Evolutionary conservation across 2,797 vertebrate genomes (phyloP).

Genomic region (Manis javanica): DNA sequence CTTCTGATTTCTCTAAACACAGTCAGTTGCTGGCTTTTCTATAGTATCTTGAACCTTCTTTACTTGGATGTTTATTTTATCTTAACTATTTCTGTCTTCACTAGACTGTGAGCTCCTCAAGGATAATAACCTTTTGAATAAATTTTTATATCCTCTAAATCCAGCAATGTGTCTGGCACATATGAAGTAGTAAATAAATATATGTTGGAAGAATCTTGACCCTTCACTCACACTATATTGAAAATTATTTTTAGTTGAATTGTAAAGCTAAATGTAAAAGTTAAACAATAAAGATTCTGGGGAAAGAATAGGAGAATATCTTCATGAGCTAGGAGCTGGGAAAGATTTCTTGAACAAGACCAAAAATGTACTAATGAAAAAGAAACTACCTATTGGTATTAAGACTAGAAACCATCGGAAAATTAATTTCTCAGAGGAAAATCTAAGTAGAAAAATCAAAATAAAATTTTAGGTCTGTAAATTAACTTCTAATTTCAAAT

Average conservation of each 20-base stretch:
- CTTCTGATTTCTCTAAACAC: neutral
- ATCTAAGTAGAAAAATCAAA: neutral
- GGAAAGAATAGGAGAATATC: neutral
- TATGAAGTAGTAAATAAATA: neutral
- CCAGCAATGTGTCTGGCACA: neutral
- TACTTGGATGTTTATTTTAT: neutral
- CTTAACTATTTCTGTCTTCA: conserved; percentile 29
- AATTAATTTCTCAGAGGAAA: conserved; percentile 34
- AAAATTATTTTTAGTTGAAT: neutral
- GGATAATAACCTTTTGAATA: neutral
- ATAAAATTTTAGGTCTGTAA: conserved; percentile 18
- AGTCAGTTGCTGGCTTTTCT: conserved; percentile 4
- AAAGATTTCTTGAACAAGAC: neutral
- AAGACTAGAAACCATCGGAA: neutral
- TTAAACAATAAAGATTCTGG: conserved; percentile 8
- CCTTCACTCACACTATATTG: neutral
- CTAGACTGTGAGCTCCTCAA: neutral
- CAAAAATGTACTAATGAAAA: neutral
- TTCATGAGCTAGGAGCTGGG: neutral
- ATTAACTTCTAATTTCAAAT: conserved; percentile 21
- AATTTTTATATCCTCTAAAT: neutral
- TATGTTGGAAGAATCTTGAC: neutral
- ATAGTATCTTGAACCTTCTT: neutral
- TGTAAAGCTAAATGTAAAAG: neutral
- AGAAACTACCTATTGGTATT: neutral